Conservation (phyloP, 2,113 vertebrate genomes). For the Gobius niger region DNA sequence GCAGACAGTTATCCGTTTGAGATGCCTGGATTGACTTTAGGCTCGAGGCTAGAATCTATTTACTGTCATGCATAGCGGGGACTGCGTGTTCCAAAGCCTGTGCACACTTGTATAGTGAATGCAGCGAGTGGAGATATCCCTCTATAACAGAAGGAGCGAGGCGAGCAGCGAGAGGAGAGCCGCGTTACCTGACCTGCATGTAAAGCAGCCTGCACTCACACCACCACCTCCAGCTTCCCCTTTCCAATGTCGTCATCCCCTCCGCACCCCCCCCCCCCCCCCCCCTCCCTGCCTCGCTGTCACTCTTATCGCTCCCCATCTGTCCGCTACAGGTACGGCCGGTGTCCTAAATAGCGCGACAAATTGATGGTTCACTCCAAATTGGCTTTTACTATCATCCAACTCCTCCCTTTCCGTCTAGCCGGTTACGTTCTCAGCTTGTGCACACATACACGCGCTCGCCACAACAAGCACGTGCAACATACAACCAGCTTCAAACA, state of each 20-base stretch:
- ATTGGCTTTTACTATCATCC: constrained; percentile 22
- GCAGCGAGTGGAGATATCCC: constrained; percentile 21
- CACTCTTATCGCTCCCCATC: constrained; percentile 40
- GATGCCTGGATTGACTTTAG: constrained; percentile 16
- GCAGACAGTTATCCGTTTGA: constrained; percentile 11
- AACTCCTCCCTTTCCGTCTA: constrained; percentile 28
- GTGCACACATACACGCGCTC: constrained; percentile 39
- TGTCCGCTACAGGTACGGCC: constrained; percentile 23
- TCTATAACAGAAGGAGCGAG: constrained; percentile 51
- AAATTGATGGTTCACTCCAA: constrained; percentile 4
- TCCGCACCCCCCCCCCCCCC: constrained; percentile 41
- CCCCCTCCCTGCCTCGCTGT: constrained; percentile 24
- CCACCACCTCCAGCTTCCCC: constrained; percentile 34
- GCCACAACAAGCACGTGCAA: constrained; percentile 64
- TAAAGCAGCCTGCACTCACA: constrained; percentile 67
- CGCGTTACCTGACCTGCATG: constrained; percentile 78
- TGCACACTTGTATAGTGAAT: constrained; percentile 12
- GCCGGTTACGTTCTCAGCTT: constrained; percentile 30
- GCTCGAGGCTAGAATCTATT: constrained; percentile 12
- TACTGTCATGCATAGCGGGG: neutral
- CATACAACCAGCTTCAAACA: constrained; percentile 39
- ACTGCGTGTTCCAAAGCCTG: neutral
- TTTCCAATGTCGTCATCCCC: constrained; percentile 66
- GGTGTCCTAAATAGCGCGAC: neutral
- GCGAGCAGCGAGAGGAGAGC: constrained; percentile 52